Percentiles rank a stretch among this genome's conserved stretches.
These are phyloP conservation scores for Yponomeuta malinellus DNA, from an alignment of 2,888 invertebrate genomes.

Conservation along the genomic window DNA sequence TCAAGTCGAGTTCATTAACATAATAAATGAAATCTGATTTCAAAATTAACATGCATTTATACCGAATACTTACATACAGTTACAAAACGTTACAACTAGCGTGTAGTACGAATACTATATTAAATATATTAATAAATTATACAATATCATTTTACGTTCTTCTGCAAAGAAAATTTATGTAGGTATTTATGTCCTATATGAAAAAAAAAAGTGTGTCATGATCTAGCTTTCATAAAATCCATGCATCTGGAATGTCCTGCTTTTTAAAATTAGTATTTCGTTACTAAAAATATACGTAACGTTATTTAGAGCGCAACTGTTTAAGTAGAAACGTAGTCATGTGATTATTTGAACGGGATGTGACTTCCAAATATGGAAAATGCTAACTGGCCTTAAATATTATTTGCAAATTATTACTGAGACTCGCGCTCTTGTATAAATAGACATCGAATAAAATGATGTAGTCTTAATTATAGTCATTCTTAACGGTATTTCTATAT, in stretches of 20 bases:
- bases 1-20: slow-evolving; percentile 52
- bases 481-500: not conserved
- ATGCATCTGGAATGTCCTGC: slow-evolving; percentile 15
- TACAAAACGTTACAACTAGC: slow-evolving; percentile 51
- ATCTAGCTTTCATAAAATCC: slow-evolving; percentile 8
- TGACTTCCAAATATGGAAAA: not conserved
- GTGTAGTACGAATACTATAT: slow-evolving; percentile 59
- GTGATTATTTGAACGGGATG: not conserved
- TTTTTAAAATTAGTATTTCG: slow-evolving; percentile 5
- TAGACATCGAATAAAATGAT: slow-evolving; percentile 6
- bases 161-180: not conserved
- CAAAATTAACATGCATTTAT: slow-evolving; percentile 12
- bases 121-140: slow-evolving; percentile 52
- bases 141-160: slow-evolving; percentile 51
- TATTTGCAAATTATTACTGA: not conserved
- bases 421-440: not conserved
- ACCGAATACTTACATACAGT: slow-evolving; percentile 11
- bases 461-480: slow-evolving; percentile 3
- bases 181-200: not conserved
- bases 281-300: not conserved
- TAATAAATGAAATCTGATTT: slow-evolving; percentile 26
- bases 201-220: slow-evolving; percentile 15
- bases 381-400: slow-evolving; percentile 7
- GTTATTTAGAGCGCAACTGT: not conserved
- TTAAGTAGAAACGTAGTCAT: not conserved